A percentile compares a stretch with the other conserved stretches of the same genome.
Evolutionary conservation across 2,113 vertebrate genomes (phyloP).

Genomic region (Pomatostomus ruficeps): DNA sequence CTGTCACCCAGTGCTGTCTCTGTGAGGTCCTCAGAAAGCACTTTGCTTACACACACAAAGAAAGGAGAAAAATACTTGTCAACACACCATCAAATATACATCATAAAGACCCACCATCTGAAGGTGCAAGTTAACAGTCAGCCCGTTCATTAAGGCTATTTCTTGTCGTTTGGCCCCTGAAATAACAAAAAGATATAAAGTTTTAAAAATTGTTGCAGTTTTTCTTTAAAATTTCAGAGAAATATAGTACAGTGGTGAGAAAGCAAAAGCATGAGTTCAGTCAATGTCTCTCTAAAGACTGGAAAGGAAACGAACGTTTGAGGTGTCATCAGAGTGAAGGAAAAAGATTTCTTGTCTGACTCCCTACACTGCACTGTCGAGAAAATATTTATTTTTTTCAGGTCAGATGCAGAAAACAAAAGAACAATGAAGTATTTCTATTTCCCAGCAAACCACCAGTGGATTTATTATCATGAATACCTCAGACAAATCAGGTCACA

Average conservation of each 20-base stretch:
- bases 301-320: slow-evolving; percentile 27
- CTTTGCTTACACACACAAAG: not conserved
- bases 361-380: not conserved
- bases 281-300: not conserved
- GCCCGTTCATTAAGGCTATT: slow-evolving; percentile 86
- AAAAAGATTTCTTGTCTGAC: slow-evolving; percentile 22
- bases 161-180: slow-evolving; percentile 76
- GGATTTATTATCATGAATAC: slow-evolving; percentile 55
- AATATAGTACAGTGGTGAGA: not conserved
- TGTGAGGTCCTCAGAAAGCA: slow-evolving; percentile 21
- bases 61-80: not conserved
- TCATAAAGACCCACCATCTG: slow-evolving; percentile 76
- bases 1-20: not conserved
- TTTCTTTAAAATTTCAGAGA: slow-evolving; percentile 2
- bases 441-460: slow-evolving; percentile 28
- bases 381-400: slow-evolving; percentile 54
- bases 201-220: not conserved
- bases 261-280: not conserved
- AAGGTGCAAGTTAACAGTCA: slow-evolving; percentile 94
- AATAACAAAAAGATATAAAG: not conserved
- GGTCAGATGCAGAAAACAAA: slow-evolving; percentile 56
- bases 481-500: slow-evolving; percentile 18
- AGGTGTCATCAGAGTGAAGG: slow-evolving; percentile 25
- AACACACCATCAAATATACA: not conserved
- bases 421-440: slow-evolving; percentile 31